Conservation (phyloP, 2,797 vertebrate species). For the Myotis pilosus region DNA sequence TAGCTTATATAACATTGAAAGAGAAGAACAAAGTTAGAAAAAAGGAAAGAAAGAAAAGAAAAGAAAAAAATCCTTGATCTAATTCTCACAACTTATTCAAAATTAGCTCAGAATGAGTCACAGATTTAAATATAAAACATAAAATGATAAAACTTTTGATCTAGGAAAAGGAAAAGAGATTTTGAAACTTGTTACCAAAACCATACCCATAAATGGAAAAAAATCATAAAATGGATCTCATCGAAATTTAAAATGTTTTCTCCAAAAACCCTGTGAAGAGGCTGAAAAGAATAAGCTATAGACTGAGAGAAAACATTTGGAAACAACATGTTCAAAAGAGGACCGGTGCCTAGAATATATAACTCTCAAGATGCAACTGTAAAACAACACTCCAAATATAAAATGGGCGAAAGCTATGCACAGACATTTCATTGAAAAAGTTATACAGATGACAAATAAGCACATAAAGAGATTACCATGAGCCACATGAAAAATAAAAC, state of each 20-base stretch:
- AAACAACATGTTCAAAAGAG: background rate
- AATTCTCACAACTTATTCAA: background rate
- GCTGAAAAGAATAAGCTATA: background rate
- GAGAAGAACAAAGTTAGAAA: background rate
- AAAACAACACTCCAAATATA: background rate
- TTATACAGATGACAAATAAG: background rate
- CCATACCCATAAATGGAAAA: background rate
- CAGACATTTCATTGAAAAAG: background rate
- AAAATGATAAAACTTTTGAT: background rate
- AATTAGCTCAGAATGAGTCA: background rate
- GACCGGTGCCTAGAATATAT: background rate
- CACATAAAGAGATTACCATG: background rate
- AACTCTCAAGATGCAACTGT: background rate
- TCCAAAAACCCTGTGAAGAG: background rate
- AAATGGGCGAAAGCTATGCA: background rate
- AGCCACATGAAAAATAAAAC: background rate
- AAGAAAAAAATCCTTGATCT: background rate
- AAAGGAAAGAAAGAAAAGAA: background rate
- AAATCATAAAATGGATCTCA: background rate
- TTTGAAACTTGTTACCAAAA: background rate
- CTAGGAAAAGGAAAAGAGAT: background rate
- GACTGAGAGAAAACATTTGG: background rate
- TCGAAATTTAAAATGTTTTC: slow-evolving; percentile 44
- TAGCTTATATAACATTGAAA: background rate
- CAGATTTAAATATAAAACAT: background rate